Base-by-base conservation (phyloP, 1,140 invertebrate genomes). In the Acromyrmex heyeri region DNA sequence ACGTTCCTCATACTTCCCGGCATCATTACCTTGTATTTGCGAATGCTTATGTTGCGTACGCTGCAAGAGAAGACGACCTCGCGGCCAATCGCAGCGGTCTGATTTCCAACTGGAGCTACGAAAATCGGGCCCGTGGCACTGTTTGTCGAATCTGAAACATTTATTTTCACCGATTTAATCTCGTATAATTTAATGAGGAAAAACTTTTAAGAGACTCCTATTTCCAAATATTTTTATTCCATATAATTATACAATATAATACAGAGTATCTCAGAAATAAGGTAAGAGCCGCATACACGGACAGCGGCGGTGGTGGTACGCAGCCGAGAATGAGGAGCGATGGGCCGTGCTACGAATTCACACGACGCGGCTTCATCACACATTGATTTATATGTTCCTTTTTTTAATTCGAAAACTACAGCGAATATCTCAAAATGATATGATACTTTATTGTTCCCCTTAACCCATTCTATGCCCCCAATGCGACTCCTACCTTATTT, bases 31-130 rank as follows among this genome's bases (percentile, higher is more conserved):
- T 97, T 97, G 94, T 97, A 98, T 93, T 97, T 97, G 38, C 79
- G 69, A 30, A 83, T 70, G 38, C 97, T 97, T 61, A 98, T 96
- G 94, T 97, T 97, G 69, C 96, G 96, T n/a, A 98, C 97, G 76
- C 96, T 96, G 94, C 97, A 98, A 38, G 97, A 97, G 62, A 98
- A 96, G 76, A 97, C 95, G 10, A 97, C 97, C 92, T 98, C 97
- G 78, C 97, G 96, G 34, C 97, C 97, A 27, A 97, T 96, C n/a
- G 97, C 96, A 48, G 97, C 97, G 12, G 98, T 98, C 88, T 97
- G 96, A 94, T 98, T 98, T 82, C 96, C 96, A 85, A 98, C 97
- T 24, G 97, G 96, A 53, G 96, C 95, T 55, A 96, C 95, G 93
- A 98, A 98, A 92, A 97, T 96, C 0, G 97, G 97, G 90, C 97